These are phyloP conservation scores for Leucoma salicis DNA, from an alignment of 2,888 invertebrate species.

Conservation along the genomic window DNA sequence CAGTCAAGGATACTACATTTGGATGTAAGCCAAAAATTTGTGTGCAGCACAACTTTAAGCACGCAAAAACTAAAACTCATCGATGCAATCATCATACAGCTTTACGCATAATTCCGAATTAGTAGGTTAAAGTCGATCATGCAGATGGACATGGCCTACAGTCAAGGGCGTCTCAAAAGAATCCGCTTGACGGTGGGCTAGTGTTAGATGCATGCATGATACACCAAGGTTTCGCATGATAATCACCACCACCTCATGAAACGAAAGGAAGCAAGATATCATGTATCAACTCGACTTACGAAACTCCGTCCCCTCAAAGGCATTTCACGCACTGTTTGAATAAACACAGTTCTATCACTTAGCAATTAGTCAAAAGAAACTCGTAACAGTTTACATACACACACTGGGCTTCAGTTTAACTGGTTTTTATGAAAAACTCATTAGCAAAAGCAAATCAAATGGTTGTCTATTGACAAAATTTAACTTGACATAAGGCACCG, in stretches of 20 bases:
- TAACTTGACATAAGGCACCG: no score
- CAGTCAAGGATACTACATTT: slow-evolving; percentile 75
- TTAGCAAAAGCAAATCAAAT: no score
- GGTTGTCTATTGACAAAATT: no score
- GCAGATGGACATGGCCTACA: slow-evolving; percentile 25
- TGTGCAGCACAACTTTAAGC: slow-evolving; percentile 57
- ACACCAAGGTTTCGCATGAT: slow-evolving; percentile 29
- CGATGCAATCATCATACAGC: slow-evolving; percentile 46
- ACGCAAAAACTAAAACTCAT: slow-evolving; percentile 67
- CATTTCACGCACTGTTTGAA: slow-evolving; percentile 61
- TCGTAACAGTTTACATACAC: slow-evolving; percentile 7
- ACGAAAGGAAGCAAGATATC: slow-evolving; percentile 36
- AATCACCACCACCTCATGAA: slow-evolving; percentile 21
- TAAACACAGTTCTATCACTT: slow-evolving; percentile 34
- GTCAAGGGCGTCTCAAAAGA: slow-evolving; percentile 37
- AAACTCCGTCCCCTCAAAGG: slow-evolving; percentile 71
- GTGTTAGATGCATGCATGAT: slow-evolving; percentile 42
- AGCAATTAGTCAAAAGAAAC: slow-evolving; percentile 11
- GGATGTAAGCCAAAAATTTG: slow-evolving; percentile 70
- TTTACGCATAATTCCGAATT: slow-evolving; percentile 35
- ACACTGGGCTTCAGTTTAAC: no score
- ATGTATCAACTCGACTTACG: slow-evolving; percentile 56
- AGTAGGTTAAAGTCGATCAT: slow-evolving; percentile 49
- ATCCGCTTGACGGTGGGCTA: slow-evolving; percentile 22
- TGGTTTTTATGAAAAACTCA: no score